A percentile compares a stretch with the other conserved stretches of the same genome.
Evolutionary conservation across 2,888 invertebrate species (phyloP).

Genomic region (Silvanus unidentatus): DNA sequence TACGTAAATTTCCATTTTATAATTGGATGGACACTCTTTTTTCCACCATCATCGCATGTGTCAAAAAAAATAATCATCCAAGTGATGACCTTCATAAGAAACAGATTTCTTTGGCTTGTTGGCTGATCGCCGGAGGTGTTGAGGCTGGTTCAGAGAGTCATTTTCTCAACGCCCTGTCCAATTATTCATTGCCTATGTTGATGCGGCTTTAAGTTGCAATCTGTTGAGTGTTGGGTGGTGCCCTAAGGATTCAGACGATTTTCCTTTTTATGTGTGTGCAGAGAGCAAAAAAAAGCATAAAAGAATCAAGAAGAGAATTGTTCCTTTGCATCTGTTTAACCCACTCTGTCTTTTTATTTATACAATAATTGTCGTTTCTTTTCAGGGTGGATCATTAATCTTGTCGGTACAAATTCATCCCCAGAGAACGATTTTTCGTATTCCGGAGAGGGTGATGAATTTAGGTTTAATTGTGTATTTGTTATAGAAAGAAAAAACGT

Average conservation of each 20-base stretch:
- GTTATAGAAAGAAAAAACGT: no score
- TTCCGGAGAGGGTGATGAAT: no score
- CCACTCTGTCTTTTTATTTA: neutral
- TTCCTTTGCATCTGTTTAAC: neutral
- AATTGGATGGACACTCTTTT: neutral
- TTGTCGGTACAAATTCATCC: slow-evolving; percentile 1
- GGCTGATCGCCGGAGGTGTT: slow-evolving; percentile 32
- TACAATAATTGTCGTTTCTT: neutral
- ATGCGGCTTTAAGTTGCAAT: slow-evolving; percentile 16
- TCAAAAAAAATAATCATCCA: slow-evolving; percentile 17
- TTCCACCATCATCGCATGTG: slow-evolving; percentile 1
- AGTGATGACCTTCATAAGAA: slow-evolving; percentile 34
- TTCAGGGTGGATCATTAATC: neutral
- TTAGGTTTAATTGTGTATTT: no score
- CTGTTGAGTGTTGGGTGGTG: slow-evolving; percentile 2
- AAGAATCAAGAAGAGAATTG: no score
- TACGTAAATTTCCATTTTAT: neutral
- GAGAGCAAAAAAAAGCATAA: neutral
- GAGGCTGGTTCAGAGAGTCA: slow-evolving; percentile 33
- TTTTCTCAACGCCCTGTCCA: slow-evolving; percentile 38
- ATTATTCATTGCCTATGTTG: slow-evolving; percentile 38
- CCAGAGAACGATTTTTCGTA: neutral
- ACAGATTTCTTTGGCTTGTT: slow-evolving; percentile 33
- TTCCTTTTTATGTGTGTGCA: neutral
- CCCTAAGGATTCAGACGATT: slow-evolving; percentile 1